Base-by-base conservation (phyloP, 1,140 invertebrate species). In the Neodiprion pinetum region DNA sequence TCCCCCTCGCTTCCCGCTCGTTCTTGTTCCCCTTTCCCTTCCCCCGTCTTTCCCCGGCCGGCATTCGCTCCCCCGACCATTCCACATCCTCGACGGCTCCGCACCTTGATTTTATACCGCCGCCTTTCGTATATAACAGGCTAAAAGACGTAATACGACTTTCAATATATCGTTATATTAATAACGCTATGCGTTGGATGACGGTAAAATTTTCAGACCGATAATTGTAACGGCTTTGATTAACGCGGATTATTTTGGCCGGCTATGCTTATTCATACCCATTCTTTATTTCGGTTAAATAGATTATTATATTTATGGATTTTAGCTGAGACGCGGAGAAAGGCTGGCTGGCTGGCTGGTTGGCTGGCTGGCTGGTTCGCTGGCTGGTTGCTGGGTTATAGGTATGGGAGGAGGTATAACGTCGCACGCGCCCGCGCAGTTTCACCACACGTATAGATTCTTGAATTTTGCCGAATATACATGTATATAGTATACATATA, bases 21-120 rank as follows among this genome's bases (percentile, higher is more conserved):
- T 67, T 61, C 53, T 61, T 23, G 53, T 11, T 28, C 71, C 67
- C 66, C 71, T 72, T 50, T 69, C 50, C 23, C 49, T 70, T 70
- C 75, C 75, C 68, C 70, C 48, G 67, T 72, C 72, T 71, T 71
- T 74, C 75, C 75, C 17, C 73, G 72, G 74, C 74, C 76, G 72
- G 74, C 73, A 77, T 72, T 74, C 76, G 71, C 77, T 76, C 74
- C 11, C 11, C 53, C 77, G 79, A 78, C 78, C 77, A 80, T 82
- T 82, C 80, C 79, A 76, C 80, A 81, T 81, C 79, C 77, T 80
- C 53, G 5, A 61, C 53, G 7, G 53, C 53, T 61, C 81, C 79
- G 79, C 79, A 80, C 79, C 80, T 81, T 80, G 80, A 74, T 78
- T 80, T 80, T 80, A 67, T 73, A 73, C 70, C 70, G 67, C 61